phyloP scores from a whole-genome alignment of 2,888 invertebrate genomes.

The Litoditis marina region DNA sequence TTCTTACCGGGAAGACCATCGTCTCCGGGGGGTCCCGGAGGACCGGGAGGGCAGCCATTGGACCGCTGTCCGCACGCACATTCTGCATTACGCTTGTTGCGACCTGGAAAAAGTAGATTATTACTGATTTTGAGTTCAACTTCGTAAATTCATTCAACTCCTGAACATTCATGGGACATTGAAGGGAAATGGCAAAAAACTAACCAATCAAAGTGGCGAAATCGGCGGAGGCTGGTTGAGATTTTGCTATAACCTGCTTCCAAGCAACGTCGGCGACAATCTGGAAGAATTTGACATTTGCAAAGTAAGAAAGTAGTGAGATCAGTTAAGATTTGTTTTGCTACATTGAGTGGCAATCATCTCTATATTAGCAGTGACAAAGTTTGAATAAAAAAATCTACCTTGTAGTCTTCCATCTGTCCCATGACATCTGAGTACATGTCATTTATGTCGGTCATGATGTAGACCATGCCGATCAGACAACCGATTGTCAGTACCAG shows the following conservation, averaged over 20 bases:
- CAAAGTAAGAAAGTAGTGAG: too few species aligned
- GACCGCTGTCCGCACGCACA: conserved; percentile 11
- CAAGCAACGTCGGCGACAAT: conserved; percentile 12
- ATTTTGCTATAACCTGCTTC: conserved; percentile 10
- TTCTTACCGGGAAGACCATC: conserved; percentile 7
- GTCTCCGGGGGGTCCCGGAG: conserved; percentile 15
- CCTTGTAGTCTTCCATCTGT: conserved; percentile 9
- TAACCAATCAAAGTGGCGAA: conserved; percentile 11
- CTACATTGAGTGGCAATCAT: too few species aligned
- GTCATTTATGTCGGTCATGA: conserved; percentile 10
- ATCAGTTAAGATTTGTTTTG: too few species aligned
- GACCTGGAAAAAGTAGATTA: not conserved
- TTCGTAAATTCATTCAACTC: too few species aligned
- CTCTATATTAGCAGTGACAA: too few species aligned
- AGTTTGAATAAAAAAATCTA: too few species aligned
- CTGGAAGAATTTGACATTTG: too few species aligned
- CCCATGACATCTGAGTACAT: conserved; percentile 1
- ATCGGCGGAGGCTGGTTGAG: conserved; percentile 3
- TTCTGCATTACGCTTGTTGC: conserved; percentile 15
- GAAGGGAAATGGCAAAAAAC: not conserved
- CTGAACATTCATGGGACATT: too few species aligned
- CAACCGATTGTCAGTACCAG: conserved; percentile 6
- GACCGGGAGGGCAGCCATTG: conserved; percentile 10
- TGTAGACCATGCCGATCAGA: conserved; percentile 5
- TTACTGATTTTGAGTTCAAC: too few species aligned